These are phyloP conservation scores for Elegia similella DNA, from an alignment of 2,888 invertebrate species.

Conservation along the genomic window DNA sequence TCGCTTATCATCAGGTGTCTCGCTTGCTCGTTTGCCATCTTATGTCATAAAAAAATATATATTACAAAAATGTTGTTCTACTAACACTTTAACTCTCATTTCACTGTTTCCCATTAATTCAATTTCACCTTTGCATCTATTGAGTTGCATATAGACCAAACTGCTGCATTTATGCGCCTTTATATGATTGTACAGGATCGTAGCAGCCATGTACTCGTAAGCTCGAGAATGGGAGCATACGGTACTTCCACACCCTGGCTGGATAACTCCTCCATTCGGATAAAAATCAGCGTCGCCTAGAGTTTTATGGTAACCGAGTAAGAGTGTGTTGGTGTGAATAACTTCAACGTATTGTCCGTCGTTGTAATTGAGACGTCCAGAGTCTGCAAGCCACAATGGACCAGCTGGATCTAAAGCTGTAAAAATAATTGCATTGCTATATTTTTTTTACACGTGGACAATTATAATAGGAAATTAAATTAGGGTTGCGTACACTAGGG, in stretches of 20 bases:
- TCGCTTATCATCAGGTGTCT: too few relatives aligned
- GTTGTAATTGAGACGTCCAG: conserved; percentile 38
- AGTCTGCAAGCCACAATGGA: conserved; percentile 51
- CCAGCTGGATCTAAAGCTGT: conserved; percentile 68
- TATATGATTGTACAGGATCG: conserved; percentile 49
- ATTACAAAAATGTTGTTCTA: background rate
- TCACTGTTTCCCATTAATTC: conserved; percentile 54
- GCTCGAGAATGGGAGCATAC: conserved; percentile 56
- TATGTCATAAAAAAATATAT: too few relatives aligned
- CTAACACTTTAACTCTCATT: conserved; percentile 38
- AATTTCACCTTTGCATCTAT: conserved; percentile 42
- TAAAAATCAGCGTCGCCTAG: conserved; percentile 63
- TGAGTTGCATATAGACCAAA: conserved; percentile 36
- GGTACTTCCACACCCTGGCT: conserved; percentile 57
- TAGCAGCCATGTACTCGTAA: conserved; percentile 53
- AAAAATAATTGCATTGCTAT: conserved; percentile 16
- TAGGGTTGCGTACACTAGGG: too few relatives aligned
- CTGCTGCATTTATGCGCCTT: conserved; percentile 46
- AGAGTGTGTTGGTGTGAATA: conserved; percentile 59
- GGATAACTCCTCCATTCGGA: conserved; percentile 54
- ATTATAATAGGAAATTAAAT: too few relatives aligned
- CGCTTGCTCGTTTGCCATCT: too few relatives aligned
- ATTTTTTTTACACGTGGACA: too few relatives aligned
- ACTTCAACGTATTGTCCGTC: conserved; percentile 65
- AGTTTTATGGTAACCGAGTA: conserved; percentile 46